phyloP scores from a whole-genome alignment of 92 coral and sea anemone species.

The Heliopora coerulea region DNA sequence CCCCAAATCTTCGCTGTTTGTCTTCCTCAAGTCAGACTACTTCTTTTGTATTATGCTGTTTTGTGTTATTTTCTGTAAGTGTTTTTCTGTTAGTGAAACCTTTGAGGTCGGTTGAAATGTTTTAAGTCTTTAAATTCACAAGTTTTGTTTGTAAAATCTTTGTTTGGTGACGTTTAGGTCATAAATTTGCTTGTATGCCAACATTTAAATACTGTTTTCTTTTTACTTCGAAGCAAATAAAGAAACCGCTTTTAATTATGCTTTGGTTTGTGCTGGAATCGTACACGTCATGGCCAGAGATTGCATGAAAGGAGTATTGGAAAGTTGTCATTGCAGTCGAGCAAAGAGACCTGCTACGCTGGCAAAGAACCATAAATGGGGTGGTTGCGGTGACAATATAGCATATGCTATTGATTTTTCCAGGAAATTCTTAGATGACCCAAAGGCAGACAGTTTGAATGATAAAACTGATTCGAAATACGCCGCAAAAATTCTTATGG shows the following conservation, averaged over 20 bases:
- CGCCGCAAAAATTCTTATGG: constrained; percentile 60
- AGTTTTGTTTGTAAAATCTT: too few species aligned
- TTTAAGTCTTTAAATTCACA: too few species aligned
- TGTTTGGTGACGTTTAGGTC: too few species aligned
- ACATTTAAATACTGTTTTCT: not conserved
- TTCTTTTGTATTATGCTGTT: too few species aligned
- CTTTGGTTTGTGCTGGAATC: constrained; percentile 23
- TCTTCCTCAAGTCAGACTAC: too few species aligned
- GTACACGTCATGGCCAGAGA: constrained; percentile 16
- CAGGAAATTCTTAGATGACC: constrained; percentile 55
- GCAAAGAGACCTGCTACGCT: constrained; percentile 55
- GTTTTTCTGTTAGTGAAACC: too few species aligned
- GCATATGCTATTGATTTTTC: constrained; percentile 45
- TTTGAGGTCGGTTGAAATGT: too few species aligned
- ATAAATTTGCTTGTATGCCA: not conserved
- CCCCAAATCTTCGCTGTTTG: too few species aligned
- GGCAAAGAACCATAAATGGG: constrained; percentile 44
- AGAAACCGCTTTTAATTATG: constrained; percentile 16
- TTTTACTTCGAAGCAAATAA: not conserved
- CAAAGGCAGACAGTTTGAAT: not conserved
- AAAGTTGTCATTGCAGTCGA: constrained; percentile 63
- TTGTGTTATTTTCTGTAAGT: too few species aligned
- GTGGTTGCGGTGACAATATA: constrained; percentile 78
- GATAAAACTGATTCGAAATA: constrained; percentile 26
- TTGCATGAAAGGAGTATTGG: constrained; percentile 24